Percentiles rank a stretch among this genome's conserved stretches.
phyloP scores from a whole-genome alignment of 2,888 invertebrate genomes.

The Drosophila engyochracea region DNA sequence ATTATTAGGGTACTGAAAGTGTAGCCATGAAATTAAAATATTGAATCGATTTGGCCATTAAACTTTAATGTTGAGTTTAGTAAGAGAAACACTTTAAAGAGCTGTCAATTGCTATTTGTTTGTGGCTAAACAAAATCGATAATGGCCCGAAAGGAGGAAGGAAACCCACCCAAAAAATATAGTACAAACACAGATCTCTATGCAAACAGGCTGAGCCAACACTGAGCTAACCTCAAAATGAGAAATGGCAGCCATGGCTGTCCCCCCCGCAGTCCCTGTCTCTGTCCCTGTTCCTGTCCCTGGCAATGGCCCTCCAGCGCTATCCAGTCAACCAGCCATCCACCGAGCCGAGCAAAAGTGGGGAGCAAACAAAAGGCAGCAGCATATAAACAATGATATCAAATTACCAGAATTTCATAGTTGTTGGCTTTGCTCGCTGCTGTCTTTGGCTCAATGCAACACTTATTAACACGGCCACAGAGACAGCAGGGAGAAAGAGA shows the following conservation, averaged over 20 bases:
- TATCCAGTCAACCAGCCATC: constrained; percentile 32
- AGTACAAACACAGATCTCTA: constrained; percentile 48
- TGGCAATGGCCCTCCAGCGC: constrained; percentile 16
- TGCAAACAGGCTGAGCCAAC: constrained; percentile 54
- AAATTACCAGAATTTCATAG: constrained; percentile 73
- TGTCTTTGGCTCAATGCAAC: constrained; percentile 62
- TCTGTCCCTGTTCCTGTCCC: constrained; percentile 1
- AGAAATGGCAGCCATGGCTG: constrained; percentile 52
- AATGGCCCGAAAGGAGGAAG: constrained; percentile 20
- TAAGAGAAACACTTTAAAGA: constrained; percentile 25
- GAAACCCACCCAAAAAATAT: constrained; percentile 32
- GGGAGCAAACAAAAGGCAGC: constrained; percentile 75
- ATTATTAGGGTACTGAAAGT: background rate
- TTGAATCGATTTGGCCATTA: background rate
- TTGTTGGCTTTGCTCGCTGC: constrained; percentile 57
- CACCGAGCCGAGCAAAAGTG: constrained; percentile 61
- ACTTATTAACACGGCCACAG: constrained; percentile 74
- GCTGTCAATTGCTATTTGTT: constrained; percentile 13
- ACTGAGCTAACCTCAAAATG: constrained; percentile 39
- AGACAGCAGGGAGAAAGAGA: constrained; percentile 2
- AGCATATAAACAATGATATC: constrained; percentile 81
- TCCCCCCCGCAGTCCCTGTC: background rate
- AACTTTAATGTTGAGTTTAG: background rate
- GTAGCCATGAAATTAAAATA: background rate
- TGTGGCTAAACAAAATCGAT: constrained; percentile 54